Conservation (phyloP, 2,797 vertebrate genomes). For the Falco peregrinus region DNA sequence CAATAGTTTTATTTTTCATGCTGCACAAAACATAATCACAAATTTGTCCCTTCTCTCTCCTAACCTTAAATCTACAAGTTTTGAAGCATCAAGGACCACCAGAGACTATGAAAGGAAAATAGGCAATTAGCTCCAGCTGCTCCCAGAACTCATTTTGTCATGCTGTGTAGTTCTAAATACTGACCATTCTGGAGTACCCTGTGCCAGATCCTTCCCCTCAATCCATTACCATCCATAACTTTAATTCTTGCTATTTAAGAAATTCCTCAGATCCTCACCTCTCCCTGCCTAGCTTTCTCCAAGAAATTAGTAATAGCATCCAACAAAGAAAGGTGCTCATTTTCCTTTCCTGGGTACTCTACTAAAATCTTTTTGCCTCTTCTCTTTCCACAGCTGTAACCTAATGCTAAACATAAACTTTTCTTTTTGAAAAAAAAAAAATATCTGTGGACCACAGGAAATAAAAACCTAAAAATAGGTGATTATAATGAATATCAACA, state of each 20-base stretch:
- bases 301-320: background rate
- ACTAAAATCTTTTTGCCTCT: background rate
- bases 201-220: background rate
- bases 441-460: background rate
- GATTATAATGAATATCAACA: background rate
- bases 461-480: background rate
- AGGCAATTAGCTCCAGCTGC: background rate
- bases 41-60: background rate
- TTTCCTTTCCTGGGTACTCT: background rate
- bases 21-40: background rate
- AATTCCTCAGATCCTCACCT: background rate
- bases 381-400: background rate
- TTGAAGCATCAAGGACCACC: background rate
- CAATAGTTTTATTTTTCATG: background rate
- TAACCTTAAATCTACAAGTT: background rate
- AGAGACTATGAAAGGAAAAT: background rate
- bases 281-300: background rate
- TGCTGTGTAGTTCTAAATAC: background rate
- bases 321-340: background rate
- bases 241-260: background rate
- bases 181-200: background rate
- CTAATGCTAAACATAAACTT: background rate
- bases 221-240: background rate
- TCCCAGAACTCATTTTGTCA: background rate
- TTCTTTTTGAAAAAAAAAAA: background rate